Conservation (phyloP, 2,888 invertebrate species). For the Habroteleia sp. region DNA sequence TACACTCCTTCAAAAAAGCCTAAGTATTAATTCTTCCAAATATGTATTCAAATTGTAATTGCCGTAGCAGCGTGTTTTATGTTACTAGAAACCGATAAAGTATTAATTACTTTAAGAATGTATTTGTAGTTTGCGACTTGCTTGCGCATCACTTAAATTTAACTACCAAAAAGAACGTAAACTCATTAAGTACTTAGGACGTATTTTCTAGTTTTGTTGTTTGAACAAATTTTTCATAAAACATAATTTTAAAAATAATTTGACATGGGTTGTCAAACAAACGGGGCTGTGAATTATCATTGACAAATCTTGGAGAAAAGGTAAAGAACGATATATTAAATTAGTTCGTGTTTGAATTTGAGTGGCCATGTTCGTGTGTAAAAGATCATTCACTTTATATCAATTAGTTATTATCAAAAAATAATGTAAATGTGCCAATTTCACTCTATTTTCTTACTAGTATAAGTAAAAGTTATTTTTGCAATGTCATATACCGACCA, state of each 20-base stretch:
- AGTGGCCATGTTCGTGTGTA: background rate
- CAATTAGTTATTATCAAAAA: background rate
- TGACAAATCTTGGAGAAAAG: slow-evolving; percentile 9
- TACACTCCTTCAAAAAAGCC: no score
- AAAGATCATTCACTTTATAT: background rate
- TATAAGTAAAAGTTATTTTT: slow-evolving; percentile 9
- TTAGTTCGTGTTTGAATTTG: background rate
- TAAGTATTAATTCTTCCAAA: no score
- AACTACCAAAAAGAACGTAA: background rate
- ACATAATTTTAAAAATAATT: slow-evolving; percentile 4
- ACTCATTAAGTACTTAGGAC: slow-evolving; percentile 18
- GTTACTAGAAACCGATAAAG: background rate
- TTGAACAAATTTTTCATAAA: slow-evolving; percentile 4
- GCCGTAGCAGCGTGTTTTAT: no score
- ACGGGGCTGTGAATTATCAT: slow-evolving; percentile 36
- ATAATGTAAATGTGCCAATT: slow-evolving; percentile 13
- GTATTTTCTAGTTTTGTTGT: background rate
- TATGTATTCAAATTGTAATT: no score
- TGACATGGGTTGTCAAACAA: slow-evolving; percentile 11
- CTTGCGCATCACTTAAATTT: no score
- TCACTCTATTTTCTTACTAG: slow-evolving; percentile 17
- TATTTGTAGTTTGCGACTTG: no score
- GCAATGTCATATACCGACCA: slow-evolving; percentile 1
- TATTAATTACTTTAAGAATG: background rate
- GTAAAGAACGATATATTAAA: background rate